Percentiles rank a stretch among this genome's conserved stretches.
phyloP scores from a whole-genome alignment of 2,113 vertebrate species.

The Vidua macroura region DNA sequence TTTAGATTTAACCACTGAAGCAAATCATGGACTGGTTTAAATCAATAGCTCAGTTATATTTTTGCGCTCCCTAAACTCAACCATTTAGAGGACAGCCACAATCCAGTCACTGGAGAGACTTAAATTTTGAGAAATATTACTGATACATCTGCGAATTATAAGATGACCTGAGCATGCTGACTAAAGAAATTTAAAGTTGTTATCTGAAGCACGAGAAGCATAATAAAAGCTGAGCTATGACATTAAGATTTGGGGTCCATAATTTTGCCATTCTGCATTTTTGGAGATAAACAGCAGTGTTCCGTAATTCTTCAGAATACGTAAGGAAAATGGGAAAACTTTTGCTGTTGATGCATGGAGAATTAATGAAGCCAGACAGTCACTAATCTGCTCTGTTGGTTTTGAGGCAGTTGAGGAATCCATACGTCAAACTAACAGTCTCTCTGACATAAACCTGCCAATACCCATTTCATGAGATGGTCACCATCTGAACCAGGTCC shows the following conservation, averaged over 20 bases:
- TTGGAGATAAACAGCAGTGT: neutral
- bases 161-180: neutral
- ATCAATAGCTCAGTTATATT: neutral
- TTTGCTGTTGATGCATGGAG: neutral
- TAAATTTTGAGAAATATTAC: neutral
- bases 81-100: neutral
- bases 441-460: neutral
- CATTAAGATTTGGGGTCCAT: neutral
- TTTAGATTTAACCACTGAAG: neutral
- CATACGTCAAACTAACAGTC: neutral
- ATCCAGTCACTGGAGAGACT: neutral
- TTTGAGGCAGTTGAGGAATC: neutral
- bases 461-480: rapidly evolving
- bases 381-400: neutral
- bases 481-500: neutral
- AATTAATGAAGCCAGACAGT: neutral
- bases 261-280: neutral
- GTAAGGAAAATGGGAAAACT: neutral
- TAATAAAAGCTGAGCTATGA: neutral
- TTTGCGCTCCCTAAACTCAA: neutral
- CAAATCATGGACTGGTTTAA: neutral
- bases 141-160: neutral
- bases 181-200: neutral
- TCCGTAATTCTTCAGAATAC: neutral
- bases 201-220: neutral